These are phyloP conservation scores for Calonectris borealis DNA, from an alignment of 2,113 vertebrate species.

Conservation along the genomic window DNA sequence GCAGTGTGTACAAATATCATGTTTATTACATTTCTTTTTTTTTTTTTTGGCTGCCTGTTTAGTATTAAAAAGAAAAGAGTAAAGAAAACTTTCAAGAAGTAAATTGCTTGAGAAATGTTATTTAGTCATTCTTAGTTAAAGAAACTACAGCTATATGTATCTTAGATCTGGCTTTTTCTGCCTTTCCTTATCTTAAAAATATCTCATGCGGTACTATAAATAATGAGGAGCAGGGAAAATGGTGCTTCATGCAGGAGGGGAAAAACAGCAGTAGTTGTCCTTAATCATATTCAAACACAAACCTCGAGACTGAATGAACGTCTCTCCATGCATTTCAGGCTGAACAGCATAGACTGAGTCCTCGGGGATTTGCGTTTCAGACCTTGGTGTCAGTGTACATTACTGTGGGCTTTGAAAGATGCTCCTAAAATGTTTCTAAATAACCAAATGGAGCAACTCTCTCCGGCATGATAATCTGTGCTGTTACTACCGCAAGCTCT, in stretches of 20 bases:
- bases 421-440: conserved; percentile 45
- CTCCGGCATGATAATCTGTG: not conserved
- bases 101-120: conserved; percentile 21
- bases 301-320: not conserved
- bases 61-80: not conserved
- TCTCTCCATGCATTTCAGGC: conserved; percentile 8
- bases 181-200: conserved; percentile 68
- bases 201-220: conserved; percentile 67
- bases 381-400: conserved; percentile 25
- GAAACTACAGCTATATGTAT: conserved; percentile 18
- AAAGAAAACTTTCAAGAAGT: not conserved
- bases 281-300: conserved; percentile 47
- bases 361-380: not conserved
- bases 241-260: not conserved
- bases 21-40: not conserved
- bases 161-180: conserved; percentile 27
- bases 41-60: not conserved
- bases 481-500: not conserved
- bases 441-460: conserved; percentile 21
- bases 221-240: conserved; percentile 57
- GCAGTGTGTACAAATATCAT: not conserved
- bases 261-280: not conserved
- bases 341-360: not conserved
- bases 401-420: conserved; percentile 28
- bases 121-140: conserved; percentile 2